Percentiles rank a stretch among this genome's conserved stretches.
Conservation (phyloP, 2,888 invertebrate genomes). For the Rhamphomyia laevipes region DNA sequence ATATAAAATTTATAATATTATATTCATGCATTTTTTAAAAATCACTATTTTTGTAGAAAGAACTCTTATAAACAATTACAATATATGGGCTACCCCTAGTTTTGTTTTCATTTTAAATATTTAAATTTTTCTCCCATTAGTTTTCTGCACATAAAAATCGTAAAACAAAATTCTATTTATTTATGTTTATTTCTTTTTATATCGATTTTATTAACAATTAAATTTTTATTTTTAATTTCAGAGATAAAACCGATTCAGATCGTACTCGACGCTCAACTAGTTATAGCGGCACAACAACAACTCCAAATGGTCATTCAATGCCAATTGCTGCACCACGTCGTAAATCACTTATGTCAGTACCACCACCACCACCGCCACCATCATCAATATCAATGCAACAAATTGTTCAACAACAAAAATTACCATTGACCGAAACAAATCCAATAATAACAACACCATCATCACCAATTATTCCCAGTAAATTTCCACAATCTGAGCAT, state of each 20-base stretch:
- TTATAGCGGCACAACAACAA: slow-evolving; percentile 29
- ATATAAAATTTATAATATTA: too few species aligned
- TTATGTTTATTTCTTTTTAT: too few species aligned
- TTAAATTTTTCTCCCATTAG: too few species aligned
- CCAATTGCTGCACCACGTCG: slow-evolving; percentile 34
- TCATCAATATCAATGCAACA: neutral
- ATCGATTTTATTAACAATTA: too few species aligned
- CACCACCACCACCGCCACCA: slow-evolving; percentile 30
- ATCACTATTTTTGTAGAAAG: too few species aligned
- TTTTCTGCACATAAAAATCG: too few species aligned
- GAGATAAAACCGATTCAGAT: slow-evolving; percentile 32
- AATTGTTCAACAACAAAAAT: neutral
- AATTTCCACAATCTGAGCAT: slow-evolving; percentile 33
- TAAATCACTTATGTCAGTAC: slow-evolving; percentile 33
- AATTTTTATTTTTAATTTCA: slow-evolving; percentile 19
- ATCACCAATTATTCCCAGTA: slow-evolving; percentile 27
- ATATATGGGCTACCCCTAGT: too few species aligned
- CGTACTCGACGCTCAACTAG: slow-evolving; percentile 35
- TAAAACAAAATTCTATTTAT: too few species aligned
- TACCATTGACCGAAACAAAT: neutral
- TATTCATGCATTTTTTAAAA: too few species aligned
- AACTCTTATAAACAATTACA: too few species aligned
- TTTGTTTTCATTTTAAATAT: too few species aligned
- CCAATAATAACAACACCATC: slow-evolving; percentile 12
- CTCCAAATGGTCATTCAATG: slow-evolving; percentile 16